Evolutionary conservation across 2,113 vertebrate genomes (phyloP), one percentile per base, ranked within the genome.

Genomic region (Oenanthe melanoleuca): DNA sequence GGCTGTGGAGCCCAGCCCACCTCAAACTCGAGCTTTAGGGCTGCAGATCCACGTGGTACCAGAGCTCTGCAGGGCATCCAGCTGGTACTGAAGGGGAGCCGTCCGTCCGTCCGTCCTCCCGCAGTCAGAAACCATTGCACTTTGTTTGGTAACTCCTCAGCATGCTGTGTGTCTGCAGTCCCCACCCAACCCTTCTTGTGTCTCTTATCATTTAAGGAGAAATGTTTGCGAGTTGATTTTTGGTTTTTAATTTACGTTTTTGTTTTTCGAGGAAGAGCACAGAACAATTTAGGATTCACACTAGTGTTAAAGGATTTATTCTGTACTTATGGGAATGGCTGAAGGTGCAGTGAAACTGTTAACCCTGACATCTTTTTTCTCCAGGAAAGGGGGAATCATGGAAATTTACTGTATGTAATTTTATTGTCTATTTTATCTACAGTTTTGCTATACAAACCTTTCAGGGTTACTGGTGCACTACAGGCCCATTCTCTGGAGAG

Each of bases 261-360:
- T 53, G 11, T 91, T 96, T 96, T 95, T 92, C 52, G 52, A 96
- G 97, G 93, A 97, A 84, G 96, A 97, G 95, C 97, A 83, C 94
- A 92, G 97, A 97, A 96, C 86, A 95, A 86, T 87, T 96, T 91
- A 70, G 1, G 18, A 92, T 95, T 94, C 91, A 71, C 72, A 31
- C 87, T 71, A 60, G 88, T 94, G 78, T 95, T 93, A 95, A 95
- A 87, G 85, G 95, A 94, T 96, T 96, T 96, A 74, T 80, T 97
- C 96, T 92, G 81, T 95, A 86, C 60, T 93, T 82, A 75, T 24
- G 67, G 65, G 79, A 96, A 93, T 87, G 80, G 91, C 83, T 83
- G 61, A 96, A 89, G 56, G 64, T 95, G 91, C 92, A 91, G 59
- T 95, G 91, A 89, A 95, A 75, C 63, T 42, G 82, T 79, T 92